These are phyloP conservation scores for Drosophila albomicans DNA, from an alignment of 1,140 invertebrate genomes.

Conservation along the genomic window DNA sequence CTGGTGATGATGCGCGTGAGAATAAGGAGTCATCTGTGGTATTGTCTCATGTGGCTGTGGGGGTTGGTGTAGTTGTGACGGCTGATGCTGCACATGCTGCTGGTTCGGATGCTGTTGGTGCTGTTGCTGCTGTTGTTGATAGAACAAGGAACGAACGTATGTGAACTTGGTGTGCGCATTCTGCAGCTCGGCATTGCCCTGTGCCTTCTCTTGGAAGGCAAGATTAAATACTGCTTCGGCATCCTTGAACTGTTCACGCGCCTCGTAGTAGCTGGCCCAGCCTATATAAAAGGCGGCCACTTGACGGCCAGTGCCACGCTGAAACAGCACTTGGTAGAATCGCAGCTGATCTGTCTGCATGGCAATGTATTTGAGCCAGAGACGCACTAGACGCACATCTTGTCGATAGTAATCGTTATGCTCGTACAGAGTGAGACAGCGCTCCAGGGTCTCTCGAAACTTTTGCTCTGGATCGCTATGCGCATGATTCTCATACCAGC, in stretches of 20 bases:
- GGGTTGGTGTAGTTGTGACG: constrained; percentile 35
- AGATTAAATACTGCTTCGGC: constrained; percentile 91
- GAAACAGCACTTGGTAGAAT: constrained; percentile 90
- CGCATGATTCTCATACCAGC: constrained; percentile 95
- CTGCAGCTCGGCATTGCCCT: constrained; percentile 90
- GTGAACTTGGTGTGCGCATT: constrained; percentile 90
- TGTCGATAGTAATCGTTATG: constrained; percentile 92
- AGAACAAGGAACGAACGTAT: constrained; percentile 86
- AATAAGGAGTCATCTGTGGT: constrained; percentile 63
- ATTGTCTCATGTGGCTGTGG: constrained; percentile 49
- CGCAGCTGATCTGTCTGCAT: constrained; percentile 91
- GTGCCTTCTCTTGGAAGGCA: constrained; percentile 88
- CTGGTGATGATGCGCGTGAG: constrained; percentile 55
- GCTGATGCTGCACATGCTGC: constrained; percentile 38
- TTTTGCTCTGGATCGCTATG: constrained; percentile 93
- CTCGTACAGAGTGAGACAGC: constrained; percentile 92
- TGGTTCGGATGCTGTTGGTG: constrained; percentile 53
- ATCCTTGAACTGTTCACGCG: constrained; percentile 90
- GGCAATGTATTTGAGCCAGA: constrained; percentile 96
- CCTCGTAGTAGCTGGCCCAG: constrained; percentile 93
- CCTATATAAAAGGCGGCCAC: constrained; percentile 91
- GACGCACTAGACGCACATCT: constrained; percentile 92
- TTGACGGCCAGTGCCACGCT: constrained; percentile 90
- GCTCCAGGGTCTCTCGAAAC: constrained; percentile 90
- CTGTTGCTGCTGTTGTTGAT: constrained; percentile 75